Evolutionary conservation across 2,888 invertebrate species (phyloP), one percentile per base, ranked within the genome.

Genomic region (Aphidius colemani): DNA sequence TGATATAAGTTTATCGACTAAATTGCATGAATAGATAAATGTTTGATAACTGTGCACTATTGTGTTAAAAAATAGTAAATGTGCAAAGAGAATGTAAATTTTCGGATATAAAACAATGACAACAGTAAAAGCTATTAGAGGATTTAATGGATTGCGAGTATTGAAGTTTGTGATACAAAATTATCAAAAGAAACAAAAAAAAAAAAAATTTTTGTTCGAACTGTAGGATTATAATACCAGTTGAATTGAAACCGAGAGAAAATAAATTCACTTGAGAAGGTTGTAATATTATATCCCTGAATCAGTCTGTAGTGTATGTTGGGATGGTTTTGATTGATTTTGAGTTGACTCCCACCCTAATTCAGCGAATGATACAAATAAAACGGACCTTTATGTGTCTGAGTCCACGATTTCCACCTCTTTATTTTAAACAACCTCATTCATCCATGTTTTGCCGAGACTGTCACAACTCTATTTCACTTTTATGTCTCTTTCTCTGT

Each of bases 351-450:
- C 66, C 57, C 49, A 53, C 66, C 66, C 73, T 72, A 71, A 74
- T 75, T 68, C 75, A 64, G 71, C 72, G 80, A 81, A 79, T 78
- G 80, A 78, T 80, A 82, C 78, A 81, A 81, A 81, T 80, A 80
- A 79, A 80, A 78, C 77, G 78, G 74, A 77, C 71, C 30, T 30
- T 30, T 30, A 30, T 30, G 5, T 30, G 30, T 30, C 30, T 30
- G 71, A 67, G 68, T 71, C 69, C 70, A 72, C 69, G 69, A 57
- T 63, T 50, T 49, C 53, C 30, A 50, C 48, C 62, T 53, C 44
- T 30, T 44, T 53, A 39, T 45, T 43, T 30, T 43, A 7, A 7
- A 45, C 61, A 48, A 11, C 41, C 63, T 51, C 58, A 30, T 39
- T 60, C 49, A 30, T 30, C 30, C 30, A 30, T 30, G 30, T 30